Evolutionary conservation across 2,888 invertebrate genomes (phyloP), one percentile per base, ranked within the genome.

Genomic region (Diloba caeruleocephala): DNA sequence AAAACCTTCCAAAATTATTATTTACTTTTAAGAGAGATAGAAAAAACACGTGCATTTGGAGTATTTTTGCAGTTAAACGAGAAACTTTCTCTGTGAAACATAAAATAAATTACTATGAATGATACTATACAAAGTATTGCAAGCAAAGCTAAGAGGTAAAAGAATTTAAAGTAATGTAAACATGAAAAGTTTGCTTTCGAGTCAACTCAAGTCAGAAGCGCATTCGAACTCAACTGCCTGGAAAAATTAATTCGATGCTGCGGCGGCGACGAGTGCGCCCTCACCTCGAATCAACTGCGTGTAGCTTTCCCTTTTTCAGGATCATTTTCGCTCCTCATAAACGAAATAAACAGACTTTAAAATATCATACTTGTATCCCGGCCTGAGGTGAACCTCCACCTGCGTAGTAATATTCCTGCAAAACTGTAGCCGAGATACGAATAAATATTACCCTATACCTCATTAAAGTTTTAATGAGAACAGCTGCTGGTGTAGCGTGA

Each of bases 221-320:
- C 87, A 91, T 92, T 93, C 89, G 87, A 83, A 88, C 81, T 92
- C 92, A 92, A 91, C 91, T 92, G 89, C 83, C 78, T 90, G 92
- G 92, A 93, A 92, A 90, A 88, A 92, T 85, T 90, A 89, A 91
- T 92, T 84, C 86, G 89, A 85, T 84, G 86, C 85, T 79, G 84
- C 78, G 79, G 83, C 74, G 72, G 73, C 74, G 79, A 79, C 79
- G 81, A 78, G 77, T 65, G 75, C 74, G 61, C 74, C 64, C 76
- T 74, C 71, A 60, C 64, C 67, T 52, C 42, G 51, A 71, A 43
- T 51, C 50, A 41, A 56, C 70, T 62, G 70, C 73, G 71, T 58
- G 71, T 66, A 60, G 70, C 81, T 75, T 79, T 74, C 72, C 65
- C 81, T 76, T 79, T n/a, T 81, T 71, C 78, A 83, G 60, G 71